A percentile compares a stretch with the other conserved stretches of the same genome.
Conservation (phyloP, 2,888 invertebrate species). For the Ischnus inquisitorius region DNA sequence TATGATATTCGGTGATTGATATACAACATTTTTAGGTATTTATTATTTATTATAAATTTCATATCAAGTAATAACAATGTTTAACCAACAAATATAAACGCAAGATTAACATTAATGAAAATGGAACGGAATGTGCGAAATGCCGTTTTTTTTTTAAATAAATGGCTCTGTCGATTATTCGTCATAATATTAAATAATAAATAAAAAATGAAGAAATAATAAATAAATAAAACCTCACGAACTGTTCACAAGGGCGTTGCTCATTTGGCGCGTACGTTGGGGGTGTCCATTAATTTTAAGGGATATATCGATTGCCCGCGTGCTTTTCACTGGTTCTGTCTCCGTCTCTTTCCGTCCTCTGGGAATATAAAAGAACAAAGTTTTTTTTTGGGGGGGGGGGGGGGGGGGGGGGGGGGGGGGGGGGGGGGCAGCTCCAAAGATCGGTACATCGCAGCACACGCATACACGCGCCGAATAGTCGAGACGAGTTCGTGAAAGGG, state of each 20-base stretch:
- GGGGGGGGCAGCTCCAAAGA: constrained; percentile 21
- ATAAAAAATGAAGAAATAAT: too few species aligned
- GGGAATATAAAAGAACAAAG: constrained; percentile 37
- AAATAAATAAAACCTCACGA: constrained; percentile 11
- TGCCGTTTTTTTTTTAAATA: too few species aligned
- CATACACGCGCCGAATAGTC: not conserved
- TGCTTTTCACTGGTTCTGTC: not conserved
- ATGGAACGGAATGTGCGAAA: too few species aligned
- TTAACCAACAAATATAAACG: too few species aligned
- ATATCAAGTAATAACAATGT: too few species aligned
- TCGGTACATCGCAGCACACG: not conserved
- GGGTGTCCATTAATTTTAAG: constrained; percentile 79
- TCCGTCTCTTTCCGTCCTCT: constrained; percentile 22
- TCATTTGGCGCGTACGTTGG: constrained; percentile 77
- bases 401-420: not conserved
- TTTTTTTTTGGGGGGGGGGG: not conserved
- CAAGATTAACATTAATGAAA: too few species aligned
- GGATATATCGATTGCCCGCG: constrained; percentile 76
- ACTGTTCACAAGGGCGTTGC: constrained; percentile 79
- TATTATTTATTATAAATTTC: too few species aligned
- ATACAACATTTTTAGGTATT: too few species aligned
- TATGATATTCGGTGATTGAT: too few species aligned
- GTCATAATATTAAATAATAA: too few species aligned
- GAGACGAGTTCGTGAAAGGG: constrained; percentile 16
- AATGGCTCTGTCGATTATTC: too few species aligned